A percentile compares a stretch with the other conserved stretches of the same genome.
These are phyloP conservation scores for Spheniscus humboldti DNA, from an alignment of 2,797 vertebrate species.

Conservation along the genomic window DNA sequence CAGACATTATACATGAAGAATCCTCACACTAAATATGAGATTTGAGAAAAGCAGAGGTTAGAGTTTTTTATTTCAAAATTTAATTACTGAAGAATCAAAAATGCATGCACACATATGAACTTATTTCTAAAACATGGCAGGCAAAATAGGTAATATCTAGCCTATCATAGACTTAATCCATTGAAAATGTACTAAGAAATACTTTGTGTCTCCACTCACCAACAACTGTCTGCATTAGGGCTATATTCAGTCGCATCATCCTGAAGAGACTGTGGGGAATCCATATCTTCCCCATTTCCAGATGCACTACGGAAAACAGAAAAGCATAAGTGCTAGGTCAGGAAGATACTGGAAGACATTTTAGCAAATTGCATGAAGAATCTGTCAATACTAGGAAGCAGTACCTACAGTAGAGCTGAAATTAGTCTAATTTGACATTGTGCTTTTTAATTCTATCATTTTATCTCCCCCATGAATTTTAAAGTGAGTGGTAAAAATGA, in stretches of 20 bases:
- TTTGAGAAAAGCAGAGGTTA: not conserved
- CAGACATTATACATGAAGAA: not conserved
- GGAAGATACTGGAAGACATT: not conserved
- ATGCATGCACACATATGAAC: not conserved
- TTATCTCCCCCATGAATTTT: not conserved
- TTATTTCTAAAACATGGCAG: not conserved
- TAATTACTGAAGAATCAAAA: not conserved
- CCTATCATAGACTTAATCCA: not conserved
- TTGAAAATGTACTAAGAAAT: not conserved
- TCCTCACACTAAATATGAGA: not conserved
- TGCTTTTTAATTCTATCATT: not conserved
- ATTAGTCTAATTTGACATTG: not conserved
- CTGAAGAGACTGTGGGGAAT: constrained; percentile 78
- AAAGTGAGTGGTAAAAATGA: not conserved
- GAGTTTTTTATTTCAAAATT: not conserved
- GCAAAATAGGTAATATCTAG: not conserved
- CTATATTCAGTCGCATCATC: constrained; percentile 76
- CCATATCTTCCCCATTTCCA: constrained; percentile 78
- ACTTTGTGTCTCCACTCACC: constrained; percentile 47
- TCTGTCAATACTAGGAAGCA: not conserved
- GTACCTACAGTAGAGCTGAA: not conserved
- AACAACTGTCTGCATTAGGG: constrained; percentile 71
- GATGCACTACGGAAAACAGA: constrained; percentile 40
- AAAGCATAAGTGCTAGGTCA: not conserved
- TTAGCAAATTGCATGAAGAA: not conserved